A percentile compares a stretch with the other conserved stretches of the same genome.
Conservation (phyloP, 2,797 vertebrate genomes). For the Sebastes glaucus region DNA sequence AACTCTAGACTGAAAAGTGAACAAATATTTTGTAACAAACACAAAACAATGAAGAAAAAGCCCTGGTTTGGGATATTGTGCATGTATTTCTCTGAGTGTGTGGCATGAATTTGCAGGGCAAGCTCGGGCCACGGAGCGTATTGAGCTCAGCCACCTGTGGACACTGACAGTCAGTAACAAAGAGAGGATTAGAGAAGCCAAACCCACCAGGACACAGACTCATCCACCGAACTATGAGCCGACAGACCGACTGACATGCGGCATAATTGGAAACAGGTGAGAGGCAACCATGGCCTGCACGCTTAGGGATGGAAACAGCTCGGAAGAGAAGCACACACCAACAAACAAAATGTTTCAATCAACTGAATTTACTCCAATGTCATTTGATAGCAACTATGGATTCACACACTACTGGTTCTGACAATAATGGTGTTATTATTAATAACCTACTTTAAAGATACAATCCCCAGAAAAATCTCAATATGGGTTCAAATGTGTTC, state of each 20-base stretch:
- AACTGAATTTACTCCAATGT: neutral
- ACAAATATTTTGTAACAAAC: neutral
- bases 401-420: neutral
- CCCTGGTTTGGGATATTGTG: neutral
- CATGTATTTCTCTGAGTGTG: neutral
- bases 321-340: neutral
- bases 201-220: slow-evolving; percentile 48
- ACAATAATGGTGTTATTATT: neutral
- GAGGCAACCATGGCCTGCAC: slow-evolving; percentile 30
- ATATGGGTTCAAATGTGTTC: neutral
- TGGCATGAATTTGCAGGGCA: slow-evolving; percentile 9
- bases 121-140: neutral
- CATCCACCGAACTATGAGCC: slow-evolving; percentile 32
- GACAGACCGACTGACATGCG: slow-evolving; percentile 31
- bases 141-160: slow-evolving; percentile 46
- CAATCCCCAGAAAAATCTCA: neutral
- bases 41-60: neutral
- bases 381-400: neutral
- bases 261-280: slow-evolving; percentile 68
- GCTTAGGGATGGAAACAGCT: slow-evolving; percentile 39
- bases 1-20: neutral
- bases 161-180: slow-evolving; percentile 58
- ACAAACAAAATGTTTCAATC: neutral
- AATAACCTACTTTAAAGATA: neutral
- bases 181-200: slow-evolving; percentile 68